Percentiles rank a stretch among this genome's conserved stretches.
Conservation (phyloP, 2,113 vertebrate species). For the Podiceps cristatus region DNA sequence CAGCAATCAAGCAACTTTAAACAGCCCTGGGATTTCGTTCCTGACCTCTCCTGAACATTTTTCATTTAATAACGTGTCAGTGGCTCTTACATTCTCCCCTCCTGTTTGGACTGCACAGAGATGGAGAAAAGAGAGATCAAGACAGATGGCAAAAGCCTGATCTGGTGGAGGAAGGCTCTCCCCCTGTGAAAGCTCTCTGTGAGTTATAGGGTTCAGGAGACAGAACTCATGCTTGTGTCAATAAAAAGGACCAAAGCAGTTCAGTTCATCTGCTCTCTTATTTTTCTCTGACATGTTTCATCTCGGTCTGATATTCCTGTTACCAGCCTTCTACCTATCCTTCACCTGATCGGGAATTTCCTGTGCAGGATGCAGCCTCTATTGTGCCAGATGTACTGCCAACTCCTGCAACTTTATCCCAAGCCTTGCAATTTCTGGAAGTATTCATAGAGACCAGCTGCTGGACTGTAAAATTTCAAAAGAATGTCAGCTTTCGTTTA, state of each 20-base stretch:
- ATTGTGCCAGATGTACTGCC: neutral
- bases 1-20: conserved; percentile 66
- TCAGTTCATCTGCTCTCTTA: neutral
- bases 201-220: neutral
- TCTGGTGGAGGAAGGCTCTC: neutral
- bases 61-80: conserved; percentile 63
- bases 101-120: conserved; percentile 1
- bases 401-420: neutral
- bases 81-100: conserved; percentile 35
- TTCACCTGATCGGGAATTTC: neutral
- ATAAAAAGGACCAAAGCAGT: neutral
- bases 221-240: neutral
- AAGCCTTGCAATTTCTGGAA: neutral
- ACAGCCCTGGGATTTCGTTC: conserved; percentile 49
- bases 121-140: neutral
- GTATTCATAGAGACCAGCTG: neutral
- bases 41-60: conserved; percentile 62
- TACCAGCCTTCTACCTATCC: neutral
- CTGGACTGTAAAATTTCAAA: neutral
- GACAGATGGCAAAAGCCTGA: conserved; percentile 8
- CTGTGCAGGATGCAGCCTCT: neutral
- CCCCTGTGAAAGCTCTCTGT: neutral
- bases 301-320: neutral
- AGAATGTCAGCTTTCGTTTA: neutral
- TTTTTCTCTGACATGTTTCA: neutral